Evolutionary conservation across 2,113 vertebrate species (phyloP).

Genomic region (Shinisaurus crocodilurus): DNA sequence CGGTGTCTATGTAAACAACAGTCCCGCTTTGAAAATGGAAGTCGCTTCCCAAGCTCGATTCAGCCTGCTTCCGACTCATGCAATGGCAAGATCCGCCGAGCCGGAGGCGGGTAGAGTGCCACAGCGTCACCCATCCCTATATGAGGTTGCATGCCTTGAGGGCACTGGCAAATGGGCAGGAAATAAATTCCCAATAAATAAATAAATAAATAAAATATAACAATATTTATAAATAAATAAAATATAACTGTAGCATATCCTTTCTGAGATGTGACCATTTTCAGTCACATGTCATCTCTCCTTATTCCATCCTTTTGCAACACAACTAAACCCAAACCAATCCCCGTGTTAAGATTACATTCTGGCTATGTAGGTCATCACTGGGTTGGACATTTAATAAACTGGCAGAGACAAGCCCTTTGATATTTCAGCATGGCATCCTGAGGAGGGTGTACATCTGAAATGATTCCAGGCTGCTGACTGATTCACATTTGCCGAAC

Average conservation of each 20-base stretch:
- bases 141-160: background rate
- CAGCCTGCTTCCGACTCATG: too few relatives aligned
- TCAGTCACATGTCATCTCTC: conserved; percentile 19
- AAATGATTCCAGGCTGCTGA: conserved; percentile 64
- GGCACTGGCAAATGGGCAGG: background rate
- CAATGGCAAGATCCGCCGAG: too few relatives aligned
- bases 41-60: too few relatives aligned
- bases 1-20: too few relatives aligned
- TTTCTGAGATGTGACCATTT: background rate
- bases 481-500: conserved; percentile 67
- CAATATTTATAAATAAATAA: background rate
- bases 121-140: background rate
- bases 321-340: background rate
- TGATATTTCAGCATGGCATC: conserved; percentile 44
- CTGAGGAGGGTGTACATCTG: conserved; percentile 40
- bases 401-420: conserved; percentile 19
- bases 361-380: background rate
- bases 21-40: too few relatives aligned
- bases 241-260: background rate
- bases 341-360: conserved; percentile 1
- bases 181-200: background rate
- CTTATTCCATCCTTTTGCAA: conserved; percentile 29
- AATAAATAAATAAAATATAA: too few relatives aligned
- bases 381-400: background rate
- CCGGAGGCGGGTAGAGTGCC: too few relatives aligned